Base-by-base conservation (phyloP, 2,888 invertebrate species). In the Endotricha flammealis region DNA sequence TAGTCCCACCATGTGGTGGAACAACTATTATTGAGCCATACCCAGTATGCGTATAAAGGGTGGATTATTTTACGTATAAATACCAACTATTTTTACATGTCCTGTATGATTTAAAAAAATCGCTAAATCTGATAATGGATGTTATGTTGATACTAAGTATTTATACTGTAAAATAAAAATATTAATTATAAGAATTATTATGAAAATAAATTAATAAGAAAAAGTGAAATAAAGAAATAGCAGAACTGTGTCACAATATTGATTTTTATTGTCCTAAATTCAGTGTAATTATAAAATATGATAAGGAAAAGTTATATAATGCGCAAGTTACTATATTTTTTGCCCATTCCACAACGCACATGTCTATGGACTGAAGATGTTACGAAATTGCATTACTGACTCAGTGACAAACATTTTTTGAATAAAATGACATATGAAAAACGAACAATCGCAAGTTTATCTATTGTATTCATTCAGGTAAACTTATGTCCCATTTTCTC, bases 281-380 rank as follows among this genome's bases (percentile, higher is more conserved):
- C 3, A 6, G 5, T 22, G 29, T 12, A 22, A 22, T 10, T 9
- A 13, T 20, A 22, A 12, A 4, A 22, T 8, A 10, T 3, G 34
- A 34, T 34, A 34, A 34, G 34, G 10, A 14, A 20, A 27, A 4
- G 34, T 29, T 28, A 28, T 34, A 34, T 34, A 34, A 28, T 12
- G 34, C 29, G 28, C 27, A 34, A 22, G 4, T 13, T 34, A 13
- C 4, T n/a, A 8, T 12, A 9, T 34, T 28, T 28, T 28, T 20
- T 20, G 28, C 12, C 10, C 34, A 34, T 25, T 33, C 27, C 17
- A 4, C 9, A 27, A 33, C 25, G 12, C 14, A 17, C 33, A 12
- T 33, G 28, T 34, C 9, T 9, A 2, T 34, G 22, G 27, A 11
- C 10, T 1, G 17, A 28, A 12, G 20, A 28, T 34, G 20, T 34